A percentile compares a stretch with the other conserved stretches of the same genome.
Conservation (phyloP, 2,113 vertebrate species). For the Psittacus erithacus region DNA sequence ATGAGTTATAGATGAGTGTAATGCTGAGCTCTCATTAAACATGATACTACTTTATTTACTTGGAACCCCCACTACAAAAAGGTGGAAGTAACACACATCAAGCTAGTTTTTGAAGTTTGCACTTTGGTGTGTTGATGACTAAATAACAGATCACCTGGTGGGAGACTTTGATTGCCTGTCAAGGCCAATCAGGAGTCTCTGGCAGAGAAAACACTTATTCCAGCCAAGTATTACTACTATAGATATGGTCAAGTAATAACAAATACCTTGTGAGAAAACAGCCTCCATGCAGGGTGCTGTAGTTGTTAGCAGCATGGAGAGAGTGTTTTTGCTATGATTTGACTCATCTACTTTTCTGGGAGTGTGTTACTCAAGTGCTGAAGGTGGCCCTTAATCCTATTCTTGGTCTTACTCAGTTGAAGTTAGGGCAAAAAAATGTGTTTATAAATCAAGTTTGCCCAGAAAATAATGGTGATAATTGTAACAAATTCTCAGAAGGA, state of each 20-base stretch:
- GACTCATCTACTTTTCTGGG: not conserved
- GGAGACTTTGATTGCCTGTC: constrained; percentile 44
- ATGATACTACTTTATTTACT: not conserved
- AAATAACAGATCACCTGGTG: constrained; percentile 29
- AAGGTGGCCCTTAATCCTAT: not conserved
- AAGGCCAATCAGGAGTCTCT: not conserved
- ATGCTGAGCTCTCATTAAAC: not conserved
- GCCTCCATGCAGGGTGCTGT: not conserved
- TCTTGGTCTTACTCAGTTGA: not conserved
- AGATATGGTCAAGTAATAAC: constrained; percentile 14
- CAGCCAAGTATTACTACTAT: not conserved
- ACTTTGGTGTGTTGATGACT: constrained; percentile 29
- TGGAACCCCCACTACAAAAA: not conserved
- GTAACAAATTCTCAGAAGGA: not conserved
- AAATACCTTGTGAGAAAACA: constrained; percentile 25
- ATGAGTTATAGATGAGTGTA: not conserved
- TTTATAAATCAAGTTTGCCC: not conserved
- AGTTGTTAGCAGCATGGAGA: not conserved
- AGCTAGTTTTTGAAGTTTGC: not conserved
- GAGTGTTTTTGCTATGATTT: not conserved
- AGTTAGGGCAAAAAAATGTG: not conserved
- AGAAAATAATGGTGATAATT: not conserved
- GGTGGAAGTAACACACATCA: not conserved
- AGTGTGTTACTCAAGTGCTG: not conserved
- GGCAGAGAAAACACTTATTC: constrained; percentile 12